These are phyloP conservation scores for Limonius californicus DNA, from an alignment of 1,140 invertebrate species.

Conservation along the genomic window DNA sequence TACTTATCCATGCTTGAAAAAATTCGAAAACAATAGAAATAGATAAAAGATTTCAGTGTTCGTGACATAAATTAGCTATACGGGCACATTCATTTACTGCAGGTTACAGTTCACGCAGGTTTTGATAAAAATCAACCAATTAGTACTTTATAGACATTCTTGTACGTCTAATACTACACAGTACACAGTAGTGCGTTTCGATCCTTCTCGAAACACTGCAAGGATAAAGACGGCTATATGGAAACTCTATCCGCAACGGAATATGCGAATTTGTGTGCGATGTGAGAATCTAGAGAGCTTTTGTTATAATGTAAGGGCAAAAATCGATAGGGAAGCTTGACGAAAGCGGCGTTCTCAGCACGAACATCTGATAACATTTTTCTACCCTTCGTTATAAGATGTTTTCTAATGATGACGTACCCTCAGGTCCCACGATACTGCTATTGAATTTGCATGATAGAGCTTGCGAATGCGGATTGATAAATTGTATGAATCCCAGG, in stretches of 20 bases:
- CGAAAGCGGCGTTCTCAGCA: slow-evolving; percentile 30
- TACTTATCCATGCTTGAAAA: not conserved
- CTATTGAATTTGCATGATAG: not conserved
- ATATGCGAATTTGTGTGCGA: slow-evolving; percentile 13
- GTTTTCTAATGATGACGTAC: not conserved
- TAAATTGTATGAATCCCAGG: no score
- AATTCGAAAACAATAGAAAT: slow-evolving; percentile 4
- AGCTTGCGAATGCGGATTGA: no score
- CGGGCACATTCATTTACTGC: slow-evolving; percentile 31
- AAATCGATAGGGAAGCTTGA: slow-evolving; percentile 27
- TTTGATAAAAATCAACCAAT: slow-evolving; percentile 41
- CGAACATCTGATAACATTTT: slow-evolving; percentile 30
- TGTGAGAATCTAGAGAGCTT: not conserved
- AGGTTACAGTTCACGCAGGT: slow-evolving; percentile 40
- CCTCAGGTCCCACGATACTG: not conserved
- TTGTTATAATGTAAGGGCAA: slow-evolving; percentile 15
- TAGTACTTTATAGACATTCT: slow-evolving; percentile 38
- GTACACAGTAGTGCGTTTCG: slow-evolving; percentile 24
- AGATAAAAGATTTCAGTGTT: slow-evolving; percentile 2
- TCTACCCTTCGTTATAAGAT: slow-evolving; percentile 20
- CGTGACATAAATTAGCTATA: slow-evolving; percentile 22
- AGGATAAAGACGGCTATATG: not conserved
- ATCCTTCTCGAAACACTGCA: not conserved
- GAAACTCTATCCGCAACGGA: not conserved
- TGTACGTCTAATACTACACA: slow-evolving; percentile 24